These are phyloP conservation scores for Conus canariensis DNA, from an alignment of 2,888 invertebrate species.

Conservation along the genomic window DNA sequence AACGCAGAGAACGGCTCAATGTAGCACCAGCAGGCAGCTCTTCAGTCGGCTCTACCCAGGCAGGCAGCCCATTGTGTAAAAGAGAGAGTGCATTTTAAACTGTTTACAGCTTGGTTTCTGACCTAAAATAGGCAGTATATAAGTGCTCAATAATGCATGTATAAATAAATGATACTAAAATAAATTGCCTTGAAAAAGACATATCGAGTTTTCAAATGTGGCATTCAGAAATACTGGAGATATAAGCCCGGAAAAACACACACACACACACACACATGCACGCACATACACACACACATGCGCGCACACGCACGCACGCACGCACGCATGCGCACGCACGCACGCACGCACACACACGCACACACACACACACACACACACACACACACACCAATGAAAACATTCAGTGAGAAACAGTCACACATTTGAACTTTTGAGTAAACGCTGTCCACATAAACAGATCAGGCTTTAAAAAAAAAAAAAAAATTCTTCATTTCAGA, in stretches of 20 bases:
- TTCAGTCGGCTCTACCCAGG: too few species aligned
- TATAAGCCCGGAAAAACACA: not conserved
- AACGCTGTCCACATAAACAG: not conserved
- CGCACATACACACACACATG: not conserved
- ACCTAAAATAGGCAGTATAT: too few species aligned
- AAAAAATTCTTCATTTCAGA: too few species aligned
- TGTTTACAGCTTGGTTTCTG: too few species aligned
- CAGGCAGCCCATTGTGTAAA: too few species aligned
- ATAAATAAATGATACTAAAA: too few species aligned
- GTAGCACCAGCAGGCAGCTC: too few species aligned
- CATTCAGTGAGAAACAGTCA: not conserved
- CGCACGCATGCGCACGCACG: slow-evolving; percentile 8
- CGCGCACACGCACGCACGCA: slow-evolving; percentile 5
- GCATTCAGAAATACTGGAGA: not conserved
- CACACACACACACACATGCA: not conserved
- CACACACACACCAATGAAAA: not conserved
- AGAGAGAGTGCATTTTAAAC: too few species aligned
- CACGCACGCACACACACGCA: not conserved
- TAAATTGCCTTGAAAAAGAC: too few species aligned
- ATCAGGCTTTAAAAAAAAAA: too few species aligned
- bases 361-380: slow-evolving; percentile 9
- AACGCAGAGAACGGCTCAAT: too few species aligned
- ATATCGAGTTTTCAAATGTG: not conserved
- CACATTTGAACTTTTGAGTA: not conserved
- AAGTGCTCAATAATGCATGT: too few species aligned